Evolutionary conservation across 2,113 vertebrate species (phyloP).

Genomic region (Pteruthius melanotis): DNA sequence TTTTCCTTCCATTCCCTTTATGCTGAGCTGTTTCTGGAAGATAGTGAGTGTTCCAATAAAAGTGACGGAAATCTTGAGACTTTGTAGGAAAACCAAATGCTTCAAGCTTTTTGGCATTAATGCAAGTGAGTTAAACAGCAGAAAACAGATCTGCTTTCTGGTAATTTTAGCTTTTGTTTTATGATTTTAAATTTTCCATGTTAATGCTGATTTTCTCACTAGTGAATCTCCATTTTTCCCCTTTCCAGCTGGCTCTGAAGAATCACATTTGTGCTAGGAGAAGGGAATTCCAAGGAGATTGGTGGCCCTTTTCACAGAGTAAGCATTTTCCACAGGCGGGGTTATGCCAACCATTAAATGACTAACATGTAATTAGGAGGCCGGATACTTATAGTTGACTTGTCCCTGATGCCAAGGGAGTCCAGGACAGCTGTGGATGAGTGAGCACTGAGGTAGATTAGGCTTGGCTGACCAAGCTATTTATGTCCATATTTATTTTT

Average conservation of each 20-base stretch:
- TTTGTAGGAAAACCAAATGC: not conserved
- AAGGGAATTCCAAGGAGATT: constrained; percentile 42
- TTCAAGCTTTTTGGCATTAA: not conserved
- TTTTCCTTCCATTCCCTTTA: not conserved
- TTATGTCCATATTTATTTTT: not conserved
- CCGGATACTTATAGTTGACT: constrained; percentile 60
- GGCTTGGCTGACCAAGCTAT: constrained; percentile 9
- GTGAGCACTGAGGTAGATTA: not conserved
- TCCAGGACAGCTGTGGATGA: constrained; percentile 36
- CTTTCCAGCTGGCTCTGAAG: not conserved
- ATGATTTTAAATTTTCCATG: not conserved
- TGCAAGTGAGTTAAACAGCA: not conserved
- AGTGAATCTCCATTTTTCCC: not conserved
- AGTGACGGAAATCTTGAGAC: not conserved
- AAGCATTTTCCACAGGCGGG: constrained; percentile 67
- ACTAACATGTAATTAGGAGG: constrained; percentile 62
- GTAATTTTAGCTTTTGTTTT: not conserved
- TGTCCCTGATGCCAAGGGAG: constrained; percentile 47
- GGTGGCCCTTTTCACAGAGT: constrained; percentile 42
- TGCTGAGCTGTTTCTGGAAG: not conserved
- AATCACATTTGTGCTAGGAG: not conserved
- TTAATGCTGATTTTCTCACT: not conserved
- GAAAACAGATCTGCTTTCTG: not conserved
- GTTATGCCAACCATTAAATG: constrained; percentile 54
- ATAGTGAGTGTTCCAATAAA: not conserved